These are phyloP conservation scores for Aricia agestis DNA, from an alignment of 1,140 invertebrate genomes.

Conservation along the genomic window DNA sequence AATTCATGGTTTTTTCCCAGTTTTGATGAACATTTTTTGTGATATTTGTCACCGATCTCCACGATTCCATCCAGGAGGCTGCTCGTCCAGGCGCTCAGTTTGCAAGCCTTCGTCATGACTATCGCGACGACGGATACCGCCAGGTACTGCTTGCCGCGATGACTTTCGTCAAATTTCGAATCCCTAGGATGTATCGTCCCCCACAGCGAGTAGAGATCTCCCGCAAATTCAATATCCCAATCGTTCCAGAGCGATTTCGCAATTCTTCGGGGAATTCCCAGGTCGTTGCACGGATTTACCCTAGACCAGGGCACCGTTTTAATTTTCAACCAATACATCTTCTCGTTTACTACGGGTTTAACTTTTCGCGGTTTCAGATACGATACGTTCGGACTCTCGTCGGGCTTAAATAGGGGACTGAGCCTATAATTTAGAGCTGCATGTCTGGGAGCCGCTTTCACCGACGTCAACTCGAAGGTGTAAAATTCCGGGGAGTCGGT, in stretches of 20 bases:
- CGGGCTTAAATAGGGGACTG: conserved; percentile 63
- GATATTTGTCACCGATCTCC: conserved; percentile 75
- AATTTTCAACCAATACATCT: conserved; percentile 75
- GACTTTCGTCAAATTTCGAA: conserved; percentile 53
- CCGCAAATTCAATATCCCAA: conserved; percentile 80
- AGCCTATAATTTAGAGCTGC: conserved; percentile 65
- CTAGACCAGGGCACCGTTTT: conserved; percentile 74
- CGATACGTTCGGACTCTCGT: conserved; percentile 55
- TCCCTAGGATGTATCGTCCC: conserved; percentile 77
- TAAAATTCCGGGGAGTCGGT: conserved; percentile 64
- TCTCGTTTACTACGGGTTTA: conserved; percentile 64
- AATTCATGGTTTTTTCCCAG: conserved; percentile 61
- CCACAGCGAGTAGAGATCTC: conserved; percentile 78
- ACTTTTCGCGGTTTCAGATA: conserved; percentile 49
- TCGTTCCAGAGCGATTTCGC: conserved; percentile 74
- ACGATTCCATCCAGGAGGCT: conserved; percentile 78
- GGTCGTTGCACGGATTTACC: conserved; percentile 67
- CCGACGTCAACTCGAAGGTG: conserved; percentile 75
- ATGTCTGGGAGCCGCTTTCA: conserved; percentile 69
- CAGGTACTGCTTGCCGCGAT: conserved; percentile 77
- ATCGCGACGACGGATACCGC: conserved; percentile 75
- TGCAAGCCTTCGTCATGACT: conserved; percentile 76
- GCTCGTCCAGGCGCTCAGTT: conserved; percentile 77
- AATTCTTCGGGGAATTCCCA: conserved; percentile 67
- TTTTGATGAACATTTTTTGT: conserved; percentile 61